Evolutionary conservation across 2,113 vertebrate genomes (phyloP), one percentile per base, ranked within the genome.

Genomic region (Eretmochelys imbricata): DNA sequence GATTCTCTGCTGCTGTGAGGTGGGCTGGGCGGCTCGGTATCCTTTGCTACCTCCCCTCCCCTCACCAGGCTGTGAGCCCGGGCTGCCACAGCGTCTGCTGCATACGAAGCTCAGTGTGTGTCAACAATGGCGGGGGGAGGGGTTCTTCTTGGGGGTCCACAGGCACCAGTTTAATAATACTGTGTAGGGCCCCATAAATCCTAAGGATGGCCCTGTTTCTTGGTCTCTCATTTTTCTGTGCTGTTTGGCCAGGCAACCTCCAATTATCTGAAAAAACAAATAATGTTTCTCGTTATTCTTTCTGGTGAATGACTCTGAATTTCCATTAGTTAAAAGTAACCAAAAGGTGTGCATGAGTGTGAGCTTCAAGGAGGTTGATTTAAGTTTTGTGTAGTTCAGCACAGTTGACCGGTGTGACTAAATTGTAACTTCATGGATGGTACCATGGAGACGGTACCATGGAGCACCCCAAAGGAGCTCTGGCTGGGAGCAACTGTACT

Each of bases 231-330:
- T 55, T 31, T 11, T 35, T 80, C 76, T 27, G 29, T 10, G 17
- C 29, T 51, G 27, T 1, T 13, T 31, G 69, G 19, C 24, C 81
- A 25, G 8, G 8, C 10, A 38, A 11, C 7, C n/a, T 38, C 3
- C 4, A 9, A 1, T 35, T 76, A 24, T 57, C 20, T 0, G 0
- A 50, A 16, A 88, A 53, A 89, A 2, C 2, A 25, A 92, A 8
- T 1, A 10, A 17, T 6, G 4, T n/a, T 6, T 38, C 54, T 42
- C 13, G 5, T 8, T 1, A 0, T 27, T 4, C 2, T 42, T 65
- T 46, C 29, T 72, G 38, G n/a, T n/a, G 80, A 53, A 17, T n/a
- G 29, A 2, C 31, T 27, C 10, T 55, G 42, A 59, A 62, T 85
- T 10, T 3, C 35, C 11, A 0, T 83, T 2, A 9, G 82, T 14